Base-by-base conservation (phyloP, 2,888 invertebrate species). In the Agriopis aurantiaria region DNA sequence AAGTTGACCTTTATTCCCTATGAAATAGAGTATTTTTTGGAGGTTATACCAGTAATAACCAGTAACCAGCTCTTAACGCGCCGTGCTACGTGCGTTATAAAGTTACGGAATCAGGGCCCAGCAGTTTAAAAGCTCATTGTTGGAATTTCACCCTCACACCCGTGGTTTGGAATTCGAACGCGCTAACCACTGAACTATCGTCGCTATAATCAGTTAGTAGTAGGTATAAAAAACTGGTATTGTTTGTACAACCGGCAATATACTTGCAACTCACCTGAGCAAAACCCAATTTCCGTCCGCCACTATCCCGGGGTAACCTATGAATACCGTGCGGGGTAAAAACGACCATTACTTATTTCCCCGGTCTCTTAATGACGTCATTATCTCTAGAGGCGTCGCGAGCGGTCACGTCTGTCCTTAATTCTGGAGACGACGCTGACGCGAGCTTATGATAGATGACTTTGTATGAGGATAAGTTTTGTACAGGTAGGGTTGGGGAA, bases 291-390 rank as follows among this genome's bases (percentile, higher is more conserved):
- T 71, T 71, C 66, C 63, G 66, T 23, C 59, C 33, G 55, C 40
- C 58, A 71, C 70, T 67, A 66, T 55, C 66, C 62, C 53, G 55
- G 17, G 48, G 33, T 73, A 79, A 77, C 79, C 83, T 80, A 85
- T 87, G 85, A 86, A 89, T 85, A 85, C 80, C 70, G 77, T 61
- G 74, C 75, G 65, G 63, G 78, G 84, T 86, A 89, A 89, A 89
- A 89, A 87, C 84, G 82, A 81, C 86, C 88, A 89, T 90, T 88
- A 89, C 85, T 87, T 88, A 87, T 84, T 88, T 86, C 82, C 80
- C 82, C 79, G 81, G 83, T 85, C 84, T 84, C 86, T 86, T 92
- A 91, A 92, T 91, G 91, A 92, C 91, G 88, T 90, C 91, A 91
- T 91, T 91, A 91, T 91, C 90, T 89, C 81, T 83, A 82, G 83